These are phyloP conservation scores for Cyclina sinensis DNA, from an alignment of 1,140 invertebrate genomes.

Conservation along the genomic window DNA sequence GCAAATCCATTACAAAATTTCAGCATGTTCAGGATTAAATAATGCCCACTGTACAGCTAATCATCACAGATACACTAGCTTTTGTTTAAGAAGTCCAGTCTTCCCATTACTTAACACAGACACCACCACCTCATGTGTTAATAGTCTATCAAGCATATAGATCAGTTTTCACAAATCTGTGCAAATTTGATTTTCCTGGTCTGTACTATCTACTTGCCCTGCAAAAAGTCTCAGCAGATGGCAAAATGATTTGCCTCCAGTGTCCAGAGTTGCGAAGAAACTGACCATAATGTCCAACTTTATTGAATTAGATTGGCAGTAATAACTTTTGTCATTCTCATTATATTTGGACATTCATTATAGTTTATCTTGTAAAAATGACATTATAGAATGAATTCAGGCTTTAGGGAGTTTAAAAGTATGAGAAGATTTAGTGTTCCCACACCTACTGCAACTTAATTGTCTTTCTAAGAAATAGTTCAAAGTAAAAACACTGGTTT, in stretches of 20 bases:
- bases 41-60: too few species aligned
- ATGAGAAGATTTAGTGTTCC: neutral
- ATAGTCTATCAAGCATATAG: slow-evolving; percentile 15
- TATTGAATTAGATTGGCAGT: slow-evolving; percentile 34
- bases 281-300: slow-evolving; percentile 11
- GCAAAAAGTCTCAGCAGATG: neutral
- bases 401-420: neutral
- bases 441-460: neutral
- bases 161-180: slow-evolving; percentile 47
- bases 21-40: too few species aligned
- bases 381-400: neutral
- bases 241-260: slow-evolving; percentile 43
- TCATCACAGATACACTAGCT: too few species aligned
- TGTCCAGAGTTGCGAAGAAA: slow-evolving; percentile 4
- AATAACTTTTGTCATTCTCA: slow-evolving; percentile 35
- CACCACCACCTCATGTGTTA: neutral
- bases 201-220: slow-evolving; percentile 1
- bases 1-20: too few species aligned
- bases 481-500: neutral
- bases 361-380: slow-evolving; percentile 26
- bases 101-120: neutral
- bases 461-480: neutral
- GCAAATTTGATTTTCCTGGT: slow-evolving; percentile 38
- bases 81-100: too few species aligned
- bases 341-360: slow-evolving; percentile 31